Evolutionary conservation across 1,140 invertebrate genomes (phyloP), one percentile per base, ranked within the genome.

Genomic region (Paralvinella palmiformis): DNA sequence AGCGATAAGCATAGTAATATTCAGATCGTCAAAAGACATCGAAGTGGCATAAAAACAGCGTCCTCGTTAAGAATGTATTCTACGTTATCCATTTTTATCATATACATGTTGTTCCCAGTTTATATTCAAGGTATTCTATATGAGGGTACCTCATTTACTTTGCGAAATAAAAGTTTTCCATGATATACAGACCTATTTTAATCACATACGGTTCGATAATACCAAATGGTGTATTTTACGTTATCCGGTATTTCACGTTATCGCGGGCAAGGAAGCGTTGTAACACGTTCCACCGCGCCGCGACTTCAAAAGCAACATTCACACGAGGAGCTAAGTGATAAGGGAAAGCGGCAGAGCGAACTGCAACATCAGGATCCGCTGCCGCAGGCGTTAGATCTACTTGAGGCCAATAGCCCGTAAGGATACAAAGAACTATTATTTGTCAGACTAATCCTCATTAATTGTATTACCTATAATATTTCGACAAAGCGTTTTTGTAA

Each of bases 51-150:
- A 20, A 5, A 52, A 52, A 15, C 48, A 52, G 48, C 48, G 48
- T 52, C 48, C 48, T 52, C 48, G 48, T 52, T 52, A 52, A 52
- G 48, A 52, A 52, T 17, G 48, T 52, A 10, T 52, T 52, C 48
- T 52, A 52, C 48, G 3, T 2, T 52, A 52, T 52, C n/a, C 48
- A 52, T 3, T 52, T 52, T 10, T 52, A 2, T 52, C 48, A 52
- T 13, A 17, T 52, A 52, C 48, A 22, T 2, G 48, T 29, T 52
- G 20, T 52, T 29, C 48, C 48, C 7, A 15, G 48, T 52, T 20
- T 52, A 52, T 20, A 52, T 2, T 29, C n/a, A 20, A 2, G 48
- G 48, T 52, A 52, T 52, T 27, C 0, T 52, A 52, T n/a, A n/a
- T n/a, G n/a, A n/a, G n/a, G n/a, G n/a, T n/a, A n/a, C n/a, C n/a